These are phyloP conservation scores for Lithophane ornitopus DNA, from an alignment of 2,888 invertebrate genomes.

Conservation along the genomic window DNA sequence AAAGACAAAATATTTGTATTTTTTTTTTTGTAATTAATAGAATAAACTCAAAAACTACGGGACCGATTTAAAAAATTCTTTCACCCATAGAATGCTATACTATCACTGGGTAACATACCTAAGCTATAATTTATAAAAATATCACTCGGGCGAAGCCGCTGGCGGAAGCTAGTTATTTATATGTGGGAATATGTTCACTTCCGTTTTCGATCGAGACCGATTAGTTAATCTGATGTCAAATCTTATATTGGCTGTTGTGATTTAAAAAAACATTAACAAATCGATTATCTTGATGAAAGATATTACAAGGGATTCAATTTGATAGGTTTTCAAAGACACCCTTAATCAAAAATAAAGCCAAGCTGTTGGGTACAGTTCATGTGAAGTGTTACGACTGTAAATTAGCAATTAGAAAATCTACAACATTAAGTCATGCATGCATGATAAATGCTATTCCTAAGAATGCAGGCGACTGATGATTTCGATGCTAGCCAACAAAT, in stretches of 20 bases:
- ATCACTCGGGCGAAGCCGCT: too few species aligned
- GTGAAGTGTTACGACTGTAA: constrained; percentile 56
- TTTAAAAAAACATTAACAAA: constrained; percentile 22
- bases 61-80: too few species aligned
- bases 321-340: background rate
- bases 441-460: constrained; percentile 51
- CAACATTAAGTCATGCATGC: constrained; percentile 50
- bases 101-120: too few species aligned
- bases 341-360: background rate
- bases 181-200: background rate
- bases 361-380: constrained; percentile 1
- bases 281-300: constrained; percentile 1
- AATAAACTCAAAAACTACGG: too few species aligned
- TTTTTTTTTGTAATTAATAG: too few species aligned
- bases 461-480: constrained; percentile 52
- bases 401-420: constrained; percentile 59
- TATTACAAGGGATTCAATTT: background rate
- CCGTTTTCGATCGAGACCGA: background rate
- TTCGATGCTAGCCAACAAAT: constrained; percentile 25
- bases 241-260: constrained; percentile 3
- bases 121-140: too few species aligned
- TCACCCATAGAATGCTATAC: too few species aligned
- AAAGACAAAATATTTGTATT: too few species aligned
- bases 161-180: too few species aligned
- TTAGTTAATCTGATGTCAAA: constrained; percentile 8